Evolutionary conservation across 2,797 vertebrate genomes (phyloP).

Genomic region (Catamblyrhynchus diadema): DNA sequence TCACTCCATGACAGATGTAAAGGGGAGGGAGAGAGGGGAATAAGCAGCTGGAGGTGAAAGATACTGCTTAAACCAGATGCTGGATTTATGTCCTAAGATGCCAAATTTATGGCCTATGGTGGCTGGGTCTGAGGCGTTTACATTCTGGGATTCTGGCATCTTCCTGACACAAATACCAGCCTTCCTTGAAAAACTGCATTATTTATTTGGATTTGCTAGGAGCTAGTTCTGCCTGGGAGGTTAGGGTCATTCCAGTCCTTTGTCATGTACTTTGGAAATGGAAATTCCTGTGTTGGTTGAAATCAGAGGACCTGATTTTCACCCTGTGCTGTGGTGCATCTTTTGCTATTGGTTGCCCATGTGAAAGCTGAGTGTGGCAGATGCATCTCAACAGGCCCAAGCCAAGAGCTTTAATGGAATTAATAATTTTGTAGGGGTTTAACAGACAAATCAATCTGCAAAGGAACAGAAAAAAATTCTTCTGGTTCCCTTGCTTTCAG

Average conservation of each 20-base stretch:
- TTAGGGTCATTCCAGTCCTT: not conserved
- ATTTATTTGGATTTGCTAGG: constrained; percentile 7
- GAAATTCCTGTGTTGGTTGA: not conserved
- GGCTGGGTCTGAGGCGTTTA: not conserved
- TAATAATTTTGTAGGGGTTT: not conserved
- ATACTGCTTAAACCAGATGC: not conserved
- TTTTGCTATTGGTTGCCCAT: not conserved
- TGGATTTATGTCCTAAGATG: not conserved
- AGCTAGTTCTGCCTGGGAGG: not conserved
- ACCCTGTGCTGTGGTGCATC: not conserved
- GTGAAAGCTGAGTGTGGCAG: not conserved
- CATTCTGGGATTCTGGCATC: not conserved
- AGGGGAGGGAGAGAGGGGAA: not conserved
- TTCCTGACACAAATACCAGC: not conserved
- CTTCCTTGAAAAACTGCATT: not conserved
- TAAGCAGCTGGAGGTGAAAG: not conserved
- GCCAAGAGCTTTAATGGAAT: not conserved
- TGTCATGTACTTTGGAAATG: not conserved
- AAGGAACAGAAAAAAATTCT: not conserved
- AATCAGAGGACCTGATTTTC: not conserved
- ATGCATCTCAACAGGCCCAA: not conserved
- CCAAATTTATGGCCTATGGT: not conserved
- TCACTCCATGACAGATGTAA: not conserved
- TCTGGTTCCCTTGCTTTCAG: not conserved
- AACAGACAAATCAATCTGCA: not conserved